Evolutionary conservation across 2,113 vertebrate genomes (phyloP).

Genomic region (Ageneiosus marmoratus): DNA sequence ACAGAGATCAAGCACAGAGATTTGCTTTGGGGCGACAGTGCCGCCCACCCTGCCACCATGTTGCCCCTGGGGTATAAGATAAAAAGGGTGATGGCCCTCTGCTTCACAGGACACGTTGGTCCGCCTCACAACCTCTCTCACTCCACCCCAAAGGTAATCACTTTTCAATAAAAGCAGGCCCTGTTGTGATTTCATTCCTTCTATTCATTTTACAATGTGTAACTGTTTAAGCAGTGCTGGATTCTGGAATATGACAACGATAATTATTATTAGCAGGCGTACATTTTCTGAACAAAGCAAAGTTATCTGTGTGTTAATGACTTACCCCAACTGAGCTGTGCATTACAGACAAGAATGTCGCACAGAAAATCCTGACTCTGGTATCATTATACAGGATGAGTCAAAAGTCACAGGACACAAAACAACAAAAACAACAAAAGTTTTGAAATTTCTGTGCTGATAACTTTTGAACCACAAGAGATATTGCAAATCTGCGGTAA

Average conservation of each 20-base stretch:
- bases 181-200: neutral
- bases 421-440: too few relatives aligned
- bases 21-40: too few relatives aligned
- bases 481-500: too few relatives aligned
- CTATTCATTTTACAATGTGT: neutral
- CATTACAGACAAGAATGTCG: neutral
- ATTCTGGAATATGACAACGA: neutral
- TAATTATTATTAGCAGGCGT: neutral
- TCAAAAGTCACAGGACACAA: too few relatives aligned
- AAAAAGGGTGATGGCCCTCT: neutral
- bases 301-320: neutral
- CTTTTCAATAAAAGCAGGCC: neutral
- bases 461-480: too few relatives aligned
- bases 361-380: neutral
- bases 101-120: neutral
- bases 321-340: neutral
- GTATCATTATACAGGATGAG: neutral
- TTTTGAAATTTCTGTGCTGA: too few relatives aligned
- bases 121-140: neutral
- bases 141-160: neutral
- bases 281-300: neutral
- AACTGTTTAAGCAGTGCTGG: neutral
- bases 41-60: too few relatives aligned
- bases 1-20: too few relatives aligned
- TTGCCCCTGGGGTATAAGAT: neutral